Conservation (phyloP, 2,888 invertebrate genomes). For the Trissolcus japonicus region DNA sequence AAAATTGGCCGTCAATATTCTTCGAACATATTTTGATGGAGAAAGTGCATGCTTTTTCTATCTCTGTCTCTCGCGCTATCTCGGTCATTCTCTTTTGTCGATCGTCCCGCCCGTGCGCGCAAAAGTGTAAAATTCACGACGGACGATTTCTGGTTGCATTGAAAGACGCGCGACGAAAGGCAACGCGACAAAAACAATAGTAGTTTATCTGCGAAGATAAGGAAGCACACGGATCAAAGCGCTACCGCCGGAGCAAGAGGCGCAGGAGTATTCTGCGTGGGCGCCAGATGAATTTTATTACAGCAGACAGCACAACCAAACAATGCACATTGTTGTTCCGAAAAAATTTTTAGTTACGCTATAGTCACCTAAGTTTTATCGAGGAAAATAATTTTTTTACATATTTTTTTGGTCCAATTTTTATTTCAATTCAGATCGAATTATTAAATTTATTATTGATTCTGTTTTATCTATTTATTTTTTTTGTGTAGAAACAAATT, state of each 20-base stretch:
- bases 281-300: slow-evolving; percentile 48
- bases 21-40: neutral
- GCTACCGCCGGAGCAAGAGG: slow-evolving; percentile 32
- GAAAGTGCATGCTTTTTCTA: slow-evolving; percentile 2
- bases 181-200: slow-evolving; percentile 42
- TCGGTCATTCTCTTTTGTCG: slow-evolving; percentile 7
- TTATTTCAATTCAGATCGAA: no score
- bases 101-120: slow-evolving; percentile 5
- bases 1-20: neutral
- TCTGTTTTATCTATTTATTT: no score
- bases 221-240: slow-evolving; percentile 27
- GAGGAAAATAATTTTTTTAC: no score
- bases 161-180: slow-evolving; percentile 9
- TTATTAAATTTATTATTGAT: no score
- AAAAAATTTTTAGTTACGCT: slow-evolving; percentile 26
- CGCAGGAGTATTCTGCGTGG: slow-evolving; percentile 24
- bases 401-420: no score
- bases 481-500: no score
- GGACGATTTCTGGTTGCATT: slow-evolving; percentile 23
- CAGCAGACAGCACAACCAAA: slow-evolving; percentile 35
- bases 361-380: no score
- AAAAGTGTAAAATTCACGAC: slow-evolving; percentile 22
- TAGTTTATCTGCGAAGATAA: slow-evolving; percentile 49
- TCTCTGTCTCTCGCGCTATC: neutral
- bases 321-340: slow-evolving; percentile 36